Conservation (phyloP, 53 echinoderm and acorn worm genomes). For the Luidia sarsii region DNA sequence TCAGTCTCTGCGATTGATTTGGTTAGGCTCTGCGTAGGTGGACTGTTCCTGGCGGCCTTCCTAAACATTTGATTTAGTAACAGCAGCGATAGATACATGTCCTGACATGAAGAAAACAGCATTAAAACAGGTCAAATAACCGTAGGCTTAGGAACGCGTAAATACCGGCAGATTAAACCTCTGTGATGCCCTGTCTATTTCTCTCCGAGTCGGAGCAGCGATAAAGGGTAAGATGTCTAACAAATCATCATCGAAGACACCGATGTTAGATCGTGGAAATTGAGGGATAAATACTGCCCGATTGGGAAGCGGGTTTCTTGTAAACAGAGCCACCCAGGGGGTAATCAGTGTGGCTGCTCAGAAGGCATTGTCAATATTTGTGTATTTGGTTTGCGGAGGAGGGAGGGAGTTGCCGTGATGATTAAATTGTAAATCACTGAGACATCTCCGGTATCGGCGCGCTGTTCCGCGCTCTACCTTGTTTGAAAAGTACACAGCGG, state of each 20-base stretch:
- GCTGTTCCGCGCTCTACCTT: slow-evolving; percentile 30
- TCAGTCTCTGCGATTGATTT: no score
- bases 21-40: no score
- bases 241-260: slow-evolving; percentile 8
- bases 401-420: background rate
- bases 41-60: no score
- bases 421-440: slow-evolving; percentile 56
- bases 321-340: background rate
- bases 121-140: slow-evolving; percentile 41
- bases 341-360: slow-evolving; percentile 42
- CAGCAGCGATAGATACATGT: no score
- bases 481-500: slow-evolving; percentile 51
- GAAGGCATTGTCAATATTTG: no score
- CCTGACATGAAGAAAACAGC: no score
- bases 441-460: slow-evolving; percentile 46
- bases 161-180: slow-evolving; percentile 44
- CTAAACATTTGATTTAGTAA: no score
- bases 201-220: background rate
- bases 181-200: background rate
- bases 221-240: background rate
- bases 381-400: background rate
- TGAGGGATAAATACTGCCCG: slow-evolving; percentile 30
- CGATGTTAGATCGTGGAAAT: background rate
- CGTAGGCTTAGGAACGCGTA: slow-evolving; percentile 16
- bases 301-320: no score